phyloP scores from a whole-genome alignment of 2,888 invertebrate species.

The Meiosimyza platycephala region DNA sequence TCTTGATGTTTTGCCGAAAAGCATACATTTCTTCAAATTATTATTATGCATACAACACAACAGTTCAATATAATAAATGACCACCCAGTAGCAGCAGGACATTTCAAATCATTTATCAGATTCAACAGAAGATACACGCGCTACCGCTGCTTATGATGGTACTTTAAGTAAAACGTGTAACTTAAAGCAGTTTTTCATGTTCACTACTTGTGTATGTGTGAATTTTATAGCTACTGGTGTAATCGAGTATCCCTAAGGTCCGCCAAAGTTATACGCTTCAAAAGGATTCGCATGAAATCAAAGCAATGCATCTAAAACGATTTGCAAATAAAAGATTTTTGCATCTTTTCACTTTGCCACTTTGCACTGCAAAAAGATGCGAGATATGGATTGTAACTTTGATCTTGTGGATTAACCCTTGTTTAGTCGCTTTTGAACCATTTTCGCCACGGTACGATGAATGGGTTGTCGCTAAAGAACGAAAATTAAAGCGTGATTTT shows the following conservation, averaged over 20 bases:
- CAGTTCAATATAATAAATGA: conserved; percentile 29
- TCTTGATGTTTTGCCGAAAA: too few relatives aligned
- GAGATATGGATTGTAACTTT: conserved; percentile 3
- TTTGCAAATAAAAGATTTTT: conserved; percentile 30
- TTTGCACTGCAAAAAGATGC: conserved; percentile 5
- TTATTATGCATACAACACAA: too few relatives aligned
- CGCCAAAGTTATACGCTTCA: background rate
- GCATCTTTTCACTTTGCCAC: conserved; percentile 22
- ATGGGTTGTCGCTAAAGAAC: too few relatives aligned
- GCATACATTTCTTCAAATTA: too few relatives aligned
- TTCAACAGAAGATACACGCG: too few relatives aligned
- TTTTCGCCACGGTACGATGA: too few relatives aligned
- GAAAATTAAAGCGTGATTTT: too few relatives aligned
- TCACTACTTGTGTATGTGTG: conserved; percentile 14
- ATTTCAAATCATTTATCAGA: conserved; percentile 27
- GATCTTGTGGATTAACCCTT: conserved; percentile 15
- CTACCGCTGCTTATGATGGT: background rate
- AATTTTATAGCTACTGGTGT: conserved; percentile 17
- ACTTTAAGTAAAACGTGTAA: conserved; percentile 13
- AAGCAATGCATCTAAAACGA: conserved; percentile 24
- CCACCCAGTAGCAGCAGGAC: conserved; percentile 34
- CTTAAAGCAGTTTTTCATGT: conserved; percentile 33
- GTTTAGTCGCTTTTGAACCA: conserved; percentile 27
- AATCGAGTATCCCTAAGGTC: background rate
- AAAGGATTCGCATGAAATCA: conserved; percentile 31